These are phyloP conservation scores for Pipistrellus nathusii DNA, from an alignment of 2,797 vertebrate species.

Conservation along the genomic window DNA sequence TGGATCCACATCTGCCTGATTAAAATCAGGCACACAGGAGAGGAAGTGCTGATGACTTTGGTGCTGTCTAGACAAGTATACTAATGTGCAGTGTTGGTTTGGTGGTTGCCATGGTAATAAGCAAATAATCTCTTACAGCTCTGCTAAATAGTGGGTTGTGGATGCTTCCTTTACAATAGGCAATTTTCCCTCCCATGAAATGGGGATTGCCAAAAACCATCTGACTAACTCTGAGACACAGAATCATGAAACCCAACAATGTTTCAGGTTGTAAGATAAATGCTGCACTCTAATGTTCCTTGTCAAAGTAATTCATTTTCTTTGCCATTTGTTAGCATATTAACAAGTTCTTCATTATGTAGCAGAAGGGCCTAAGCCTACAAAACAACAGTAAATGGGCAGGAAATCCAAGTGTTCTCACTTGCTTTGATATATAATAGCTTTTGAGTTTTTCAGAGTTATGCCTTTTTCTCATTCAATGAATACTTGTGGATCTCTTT, in stretches of 20 bases:
- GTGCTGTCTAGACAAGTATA: slow-evolving; percentile 79
- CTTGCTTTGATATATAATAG: slow-evolving; percentile 34
- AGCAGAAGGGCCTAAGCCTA: slow-evolving; percentile 8
- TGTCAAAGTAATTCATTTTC: slow-evolving; percentile 72
- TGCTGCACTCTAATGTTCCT: slow-evolving; percentile 47
- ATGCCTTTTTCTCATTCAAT: background rate
- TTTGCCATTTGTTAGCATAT: slow-evolving; percentile 62
- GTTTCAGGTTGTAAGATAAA: slow-evolving; percentile 63
- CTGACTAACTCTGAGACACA: slow-evolving; percentile 49
- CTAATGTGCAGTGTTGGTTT: slow-evolving; percentile 64
- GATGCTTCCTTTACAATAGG: slow-evolving; percentile 75
- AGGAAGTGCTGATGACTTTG: slow-evolving; percentile 71
- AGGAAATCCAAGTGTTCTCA: slow-evolving; percentile 26
- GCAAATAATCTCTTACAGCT: slow-evolving; percentile 76
- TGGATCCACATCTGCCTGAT: slow-evolving; percentile 71
- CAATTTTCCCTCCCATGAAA: slow-evolving; percentile 75
- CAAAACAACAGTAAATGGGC: slow-evolving; percentile 39
- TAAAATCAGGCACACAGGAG: slow-evolving; percentile 68
- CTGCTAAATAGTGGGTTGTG: slow-evolving; percentile 72
- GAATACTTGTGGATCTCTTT: background rate
- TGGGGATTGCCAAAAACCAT: slow-evolving; percentile 73
- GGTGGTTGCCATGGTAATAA: slow-evolving; percentile 79
- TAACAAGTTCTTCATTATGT: slow-evolving; percentile 63
- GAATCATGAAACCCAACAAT: slow-evolving; percentile 51
- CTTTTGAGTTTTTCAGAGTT: background rate